Percentiles rank a stretch among this genome's conserved stretches.
Evolutionary conservation across 2,888 invertebrate genomes (phyloP).

Genomic region (Tetragnatha montana): DNA sequence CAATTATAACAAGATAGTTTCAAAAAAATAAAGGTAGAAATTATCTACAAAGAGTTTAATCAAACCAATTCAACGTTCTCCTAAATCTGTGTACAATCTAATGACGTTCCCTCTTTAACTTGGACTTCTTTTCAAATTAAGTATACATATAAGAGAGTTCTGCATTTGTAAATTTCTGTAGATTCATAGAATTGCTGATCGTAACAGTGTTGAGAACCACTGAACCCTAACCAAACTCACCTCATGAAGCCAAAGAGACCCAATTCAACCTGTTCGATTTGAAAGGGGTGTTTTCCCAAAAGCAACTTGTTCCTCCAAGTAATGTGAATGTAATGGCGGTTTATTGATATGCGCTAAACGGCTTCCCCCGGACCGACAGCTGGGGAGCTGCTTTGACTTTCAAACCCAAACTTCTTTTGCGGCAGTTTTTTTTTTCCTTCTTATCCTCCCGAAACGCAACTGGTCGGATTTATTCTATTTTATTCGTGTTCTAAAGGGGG

Average conservation of each 20-base stretch:
- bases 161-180: no score
- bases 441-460: slow-evolving; percentile 43
- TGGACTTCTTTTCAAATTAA: no score
- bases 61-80: no score
- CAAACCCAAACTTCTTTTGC: slow-evolving; percentile 43
- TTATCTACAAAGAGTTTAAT: no score
- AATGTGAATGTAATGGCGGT: slow-evolving; percentile 66
- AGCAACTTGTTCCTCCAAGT: slow-evolving; percentile 31
- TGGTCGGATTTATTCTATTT: slow-evolving; percentile 64
- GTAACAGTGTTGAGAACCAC: no score
- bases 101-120: no score
- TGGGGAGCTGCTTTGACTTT: slow-evolving; percentile 64
- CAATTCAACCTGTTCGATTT: slow-evolving; percentile 65
- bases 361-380: slow-evolving; percentile 46
- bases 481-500: slow-evolving; percentile 23
- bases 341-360: slow-evolving; percentile 65
- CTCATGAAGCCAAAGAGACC: slow-evolving; percentile 2
- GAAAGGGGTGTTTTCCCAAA: background rate
- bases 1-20: no score
- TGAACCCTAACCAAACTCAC: background rate
- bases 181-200: no score
- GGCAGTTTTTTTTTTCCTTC: background rate
- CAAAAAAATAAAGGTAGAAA: no score
- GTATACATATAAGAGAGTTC: no score
- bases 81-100: no score